Evolutionary conservation across 2,888 invertebrate species (phyloP).

Genomic region (Xylocampa areola): DNA sequence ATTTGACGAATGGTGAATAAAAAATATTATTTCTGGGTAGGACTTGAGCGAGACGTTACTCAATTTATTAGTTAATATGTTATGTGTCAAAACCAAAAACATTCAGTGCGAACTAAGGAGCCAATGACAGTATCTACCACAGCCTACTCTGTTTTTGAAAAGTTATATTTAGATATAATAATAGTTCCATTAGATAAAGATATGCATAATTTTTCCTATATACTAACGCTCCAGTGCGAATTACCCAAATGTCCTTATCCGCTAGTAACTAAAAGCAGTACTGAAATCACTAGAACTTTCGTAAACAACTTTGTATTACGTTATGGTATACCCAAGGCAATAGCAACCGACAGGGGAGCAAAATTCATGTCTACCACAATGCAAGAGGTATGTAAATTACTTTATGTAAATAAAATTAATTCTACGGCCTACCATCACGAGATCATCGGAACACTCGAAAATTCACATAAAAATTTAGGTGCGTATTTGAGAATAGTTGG

Average conservation of each 20-base stretch:
- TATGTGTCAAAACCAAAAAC: conserved; percentile 18
- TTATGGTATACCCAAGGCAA: background rate
- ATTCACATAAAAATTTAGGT: conserved; percentile 1
- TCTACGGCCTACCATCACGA: conserved; percentile 42
- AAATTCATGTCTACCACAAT: conserved; percentile 34
- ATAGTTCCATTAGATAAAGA: conserved; percentile 22
- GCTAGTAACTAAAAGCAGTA: background rate
- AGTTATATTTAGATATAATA: conserved; percentile 8
- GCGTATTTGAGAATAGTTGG: conserved; percentile 21
- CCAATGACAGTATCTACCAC: no score
- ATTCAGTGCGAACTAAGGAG: conserved; percentile 6
- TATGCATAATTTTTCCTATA: conserved; percentile 3
- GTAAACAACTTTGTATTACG: conserved; percentile 8
- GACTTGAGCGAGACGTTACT: conserved; percentile 10
- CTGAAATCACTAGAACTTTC: conserved; percentile 1
- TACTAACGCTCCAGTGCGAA: conserved; percentile 20
- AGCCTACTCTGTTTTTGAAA: conserved; percentile 11
- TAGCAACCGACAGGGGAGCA: conserved; percentile 14
- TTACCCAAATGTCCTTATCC: conserved; percentile 8
- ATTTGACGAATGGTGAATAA: conserved; percentile 9
- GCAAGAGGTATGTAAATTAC: conserved; percentile 31
- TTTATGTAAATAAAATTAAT: conserved; percentile 27
- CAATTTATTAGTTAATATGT: conserved; percentile 15
- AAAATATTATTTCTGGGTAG: conserved; percentile 7
- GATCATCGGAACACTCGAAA: conserved; percentile 25